Percentiles rank a stretch among this genome's conserved stretches.
phyloP scores from a whole-genome alignment of 35 echinoderm and acorn worm genomes.

The Stichopus chloronotus region DNA sequence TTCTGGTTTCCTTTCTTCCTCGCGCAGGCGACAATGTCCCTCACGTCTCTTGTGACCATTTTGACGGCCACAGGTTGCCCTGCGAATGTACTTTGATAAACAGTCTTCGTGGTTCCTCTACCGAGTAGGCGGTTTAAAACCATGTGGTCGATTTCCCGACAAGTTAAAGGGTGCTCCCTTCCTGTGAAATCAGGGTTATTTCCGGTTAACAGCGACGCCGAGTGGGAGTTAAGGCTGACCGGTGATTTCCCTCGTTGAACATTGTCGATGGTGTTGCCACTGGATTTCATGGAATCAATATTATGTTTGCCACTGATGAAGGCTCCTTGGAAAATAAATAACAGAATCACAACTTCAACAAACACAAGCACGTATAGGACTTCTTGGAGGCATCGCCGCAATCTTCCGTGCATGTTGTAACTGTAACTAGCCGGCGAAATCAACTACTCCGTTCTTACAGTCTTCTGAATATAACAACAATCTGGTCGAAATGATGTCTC shows the following conservation, averaged over 20 bases:
- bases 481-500: no score
- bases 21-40: slow-evolving; percentile 74
- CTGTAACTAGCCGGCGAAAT: not conserved
- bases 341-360: slow-evolving; percentile 9
- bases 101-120: slow-evolving; percentile 86
- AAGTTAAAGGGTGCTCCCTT: slow-evolving; percentile 12
- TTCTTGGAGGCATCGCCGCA: slow-evolving; percentile 23
- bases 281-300: not conserved
- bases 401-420: slow-evolving; percentile 19
- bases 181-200: not conserved
- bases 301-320: not conserved
- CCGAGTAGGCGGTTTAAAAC: slow-evolving; percentile 47
- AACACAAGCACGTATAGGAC: slow-evolving; percentile 28
- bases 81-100: slow-evolving; percentile 58
- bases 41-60: slow-evolving; percentile 79
- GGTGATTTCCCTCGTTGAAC: not conserved
- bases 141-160: slow-evolving; percentile 60
- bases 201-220: not conserved
- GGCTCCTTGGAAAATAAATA: slow-evolving; percentile 31
- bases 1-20: slow-evolving; percentile 54
- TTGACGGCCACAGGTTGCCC: slow-evolving; percentile 74
- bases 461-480: not conserved
- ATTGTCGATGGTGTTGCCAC: not conserved
- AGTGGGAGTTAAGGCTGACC: not conserved
- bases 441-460: not conserved